Evolutionary conservation across 2,888 invertebrate genomes (phyloP).

Genomic region (Protophormia terraenovae): DNA sequence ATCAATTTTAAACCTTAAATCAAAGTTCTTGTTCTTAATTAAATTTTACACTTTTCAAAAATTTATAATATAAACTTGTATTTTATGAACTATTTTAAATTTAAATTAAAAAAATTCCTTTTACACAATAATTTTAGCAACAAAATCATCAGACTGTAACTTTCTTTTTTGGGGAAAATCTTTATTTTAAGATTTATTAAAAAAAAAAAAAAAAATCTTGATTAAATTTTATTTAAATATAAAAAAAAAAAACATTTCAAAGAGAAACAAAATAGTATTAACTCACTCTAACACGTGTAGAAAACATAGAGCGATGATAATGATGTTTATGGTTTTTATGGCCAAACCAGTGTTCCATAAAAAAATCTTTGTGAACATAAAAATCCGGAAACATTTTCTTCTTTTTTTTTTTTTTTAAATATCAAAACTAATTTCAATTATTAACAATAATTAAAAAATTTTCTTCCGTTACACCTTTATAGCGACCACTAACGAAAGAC

Average conservation of each 20-base stretch:
- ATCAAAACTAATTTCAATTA: too few relatives aligned
- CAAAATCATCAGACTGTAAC: conserved; percentile 47
- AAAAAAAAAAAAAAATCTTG: too few relatives aligned
- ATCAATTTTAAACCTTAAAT: too few relatives aligned
- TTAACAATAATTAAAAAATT: not conserved
- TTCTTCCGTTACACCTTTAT: not conserved
- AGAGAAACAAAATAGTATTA: not conserved
- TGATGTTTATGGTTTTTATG: conserved; percentile 61
- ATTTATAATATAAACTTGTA: too few relatives aligned
- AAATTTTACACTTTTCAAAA: too few relatives aligned
- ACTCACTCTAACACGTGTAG: conserved; percentile 39
- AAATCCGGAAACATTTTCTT: conserved; percentile 67
- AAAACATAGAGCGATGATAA: conserved; percentile 63
- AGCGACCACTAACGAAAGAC: not conserved
- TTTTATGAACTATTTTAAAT: too few relatives aligned
- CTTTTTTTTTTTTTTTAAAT: not conserved
- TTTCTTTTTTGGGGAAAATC: not conserved
- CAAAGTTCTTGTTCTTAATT: too few relatives aligned
- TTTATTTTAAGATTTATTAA: not conserved
- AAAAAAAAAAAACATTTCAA: not conserved
- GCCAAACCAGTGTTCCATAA: conserved; percentile 61
- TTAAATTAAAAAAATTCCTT: not conserved
- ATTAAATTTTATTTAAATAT: not conserved
- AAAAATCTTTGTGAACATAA: conserved; percentile 65
- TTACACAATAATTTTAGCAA: not conserved